Evolutionary conservation across 2,797 vertebrate species (phyloP), one percentile per base, ranked within the genome.

Genomic region (Gadopsis marmoratus): DNA sequence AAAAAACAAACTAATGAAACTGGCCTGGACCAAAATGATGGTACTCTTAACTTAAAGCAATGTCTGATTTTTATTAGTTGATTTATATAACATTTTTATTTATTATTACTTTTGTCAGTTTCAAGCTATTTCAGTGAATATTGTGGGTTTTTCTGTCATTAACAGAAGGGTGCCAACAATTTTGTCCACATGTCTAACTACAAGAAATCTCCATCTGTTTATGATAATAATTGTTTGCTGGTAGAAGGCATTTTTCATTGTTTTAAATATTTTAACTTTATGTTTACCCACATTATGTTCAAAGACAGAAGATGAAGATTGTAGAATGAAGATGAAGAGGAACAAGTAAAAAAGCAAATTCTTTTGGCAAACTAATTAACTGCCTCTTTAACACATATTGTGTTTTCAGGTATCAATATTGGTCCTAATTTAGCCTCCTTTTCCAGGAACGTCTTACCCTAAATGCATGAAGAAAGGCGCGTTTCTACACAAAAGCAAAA

Each of bases 301-400:
- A 61, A 31, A 70, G 6, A 45, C 14, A 48, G 21, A 53, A 23
- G 29, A 76, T 5, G 35, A 51, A 2, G 9, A 19, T 2, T 68
- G 23, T 39, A 21, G 37, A 63, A 39, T 65, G 31, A 7, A 47
- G 58, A 54, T 50, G 31, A 67, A 13, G 13, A 31, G 14, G 21
- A 60, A n/a, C n/a, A 47, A 50, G 6, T 39, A 35, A 33, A 67
- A 56, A 45, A n/a, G 1, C 2, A 21, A 70, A 60, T 54, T 19
- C 17, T 71, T 71, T 60, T 51, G 64, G 29, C 50, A 59, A 68
- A 64, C 51, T 37, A 64, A 68, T 73, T 10, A 75, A 75, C 23
- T 50, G 39, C 53, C 53, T 81, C 51, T 61, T 74, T 37, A 82
- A 77, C 50, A 71, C 56, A 79, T 63, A 74, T 17, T 35, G 37